Evolutionary conservation across 2,888 invertebrate species (phyloP), one percentile per base, ranked within the genome.

Genomic region (Prionchulus punctatus): DNA sequence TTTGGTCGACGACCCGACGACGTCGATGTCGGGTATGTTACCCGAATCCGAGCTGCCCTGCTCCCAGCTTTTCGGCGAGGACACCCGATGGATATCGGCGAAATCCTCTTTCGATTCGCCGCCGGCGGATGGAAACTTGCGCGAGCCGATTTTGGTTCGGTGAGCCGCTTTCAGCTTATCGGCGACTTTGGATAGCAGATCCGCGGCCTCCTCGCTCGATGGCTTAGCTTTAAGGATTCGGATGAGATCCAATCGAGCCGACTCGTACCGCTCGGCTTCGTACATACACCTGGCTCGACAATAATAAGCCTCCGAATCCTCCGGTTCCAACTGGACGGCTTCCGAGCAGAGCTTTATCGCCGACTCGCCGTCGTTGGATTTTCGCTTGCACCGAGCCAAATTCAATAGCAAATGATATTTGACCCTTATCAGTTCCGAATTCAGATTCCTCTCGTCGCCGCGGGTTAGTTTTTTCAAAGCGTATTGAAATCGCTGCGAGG

Each of bases 391-490:
- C 58, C 91, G 77, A 21, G 91, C 90, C 65, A 90, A 79, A 71
- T 91, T 91, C 47, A 94, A 79, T 67, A 89, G 76, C 67, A 94
- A 80, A 72, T 89, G 89, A 18, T 90, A 82, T 67, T 84, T 83
- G 54, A 92, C 77, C 69, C 90, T 89, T 53, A 83, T 80, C 71
- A 91, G 91, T 1, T 80, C 76, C 1, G n/a, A n/a, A n/a, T n/a
- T n/a, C n/a, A 80, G 77, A 48, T 79, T 78, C 58, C 80, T 78
- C 54, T 78, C 77, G 27, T n/a, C n/a, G n/a, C n/a, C n/a, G n/a
- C n/a, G n/a, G n/a, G n/a, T n/a, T n/a, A n/a, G n/a, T 74, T 92
- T 92, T 71, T 88, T 85, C 62, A 94, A 74, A 0, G 94, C 92
- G 69, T 94, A 94, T 61, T 86, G 85, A 75, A 90, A 94, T 51